phyloP scores from a whole-genome alignment of 1,140 invertebrate species.

The Neotoxoptera formosana region DNA sequence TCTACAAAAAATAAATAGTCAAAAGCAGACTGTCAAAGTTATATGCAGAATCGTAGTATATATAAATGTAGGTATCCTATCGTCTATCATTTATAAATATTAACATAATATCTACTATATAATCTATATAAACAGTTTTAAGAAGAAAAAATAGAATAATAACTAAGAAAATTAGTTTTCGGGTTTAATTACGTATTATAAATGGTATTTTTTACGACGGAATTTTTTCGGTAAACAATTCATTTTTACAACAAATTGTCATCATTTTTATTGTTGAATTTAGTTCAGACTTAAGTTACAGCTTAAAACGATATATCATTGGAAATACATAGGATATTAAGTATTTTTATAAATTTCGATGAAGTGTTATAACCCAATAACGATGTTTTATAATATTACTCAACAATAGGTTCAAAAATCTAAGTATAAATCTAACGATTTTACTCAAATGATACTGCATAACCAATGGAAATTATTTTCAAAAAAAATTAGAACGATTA shows the following conservation, averaged over 20 bases:
- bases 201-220: not conserved
- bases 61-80: not conserved
- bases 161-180: not conserved
- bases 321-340: not conserved
- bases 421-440: not conserved
- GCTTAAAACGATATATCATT: not conserved
- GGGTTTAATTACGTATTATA: not conserved
- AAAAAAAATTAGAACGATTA: not conserved
- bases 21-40: not conserved
- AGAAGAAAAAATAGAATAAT: not conserved
- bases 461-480: not conserved
- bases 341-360: not conserved
- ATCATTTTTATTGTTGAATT: not conserved
- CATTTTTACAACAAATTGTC: not conserved
- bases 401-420: not conserved
- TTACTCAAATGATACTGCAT: not conserved
- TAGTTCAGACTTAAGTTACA: not conserved
- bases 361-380: not conserved
- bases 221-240: no score
- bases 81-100: not conserved
- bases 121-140: not conserved
- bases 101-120: not conserved
- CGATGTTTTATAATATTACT: not conserved
- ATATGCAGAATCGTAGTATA: not conserved
- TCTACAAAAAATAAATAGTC: not conserved